phyloP scores from a whole-genome alignment of 2,797 vertebrate genomes.

The Girardinus metallicus region DNA sequence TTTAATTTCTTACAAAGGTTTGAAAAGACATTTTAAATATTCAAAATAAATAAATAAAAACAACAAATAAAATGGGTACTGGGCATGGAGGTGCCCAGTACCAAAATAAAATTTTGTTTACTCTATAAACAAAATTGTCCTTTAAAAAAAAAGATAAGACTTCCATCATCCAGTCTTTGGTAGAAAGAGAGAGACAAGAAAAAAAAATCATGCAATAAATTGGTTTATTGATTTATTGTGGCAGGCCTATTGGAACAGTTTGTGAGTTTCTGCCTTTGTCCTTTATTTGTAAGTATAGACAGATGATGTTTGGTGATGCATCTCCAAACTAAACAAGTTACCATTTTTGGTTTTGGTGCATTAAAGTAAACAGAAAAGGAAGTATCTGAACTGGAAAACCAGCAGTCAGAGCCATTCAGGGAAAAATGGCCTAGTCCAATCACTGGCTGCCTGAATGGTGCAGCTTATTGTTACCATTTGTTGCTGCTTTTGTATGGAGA shows the following conservation, averaged over 20 bases:
- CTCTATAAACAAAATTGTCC: too few relatives aligned
- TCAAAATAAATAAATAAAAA: too few relatives aligned
- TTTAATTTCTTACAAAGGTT: too few relatives aligned
- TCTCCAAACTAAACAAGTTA: not conserved
- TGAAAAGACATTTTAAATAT: too few relatives aligned
- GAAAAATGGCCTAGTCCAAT: not conserved
- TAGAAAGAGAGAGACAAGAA: too few relatives aligned
- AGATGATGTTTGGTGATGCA: not conserved
- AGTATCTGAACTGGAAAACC: not conserved
- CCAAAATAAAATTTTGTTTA: too few relatives aligned
- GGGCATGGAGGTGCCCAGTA: too few relatives aligned
- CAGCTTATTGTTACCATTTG: not conserved
- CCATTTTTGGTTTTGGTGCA: not conserved
- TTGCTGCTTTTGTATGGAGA: not conserved
- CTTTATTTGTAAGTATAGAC: not conserved
- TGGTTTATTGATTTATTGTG: too few relatives aligned
- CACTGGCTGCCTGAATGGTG: not conserved
- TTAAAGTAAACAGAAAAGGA: not conserved
- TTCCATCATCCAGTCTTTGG: too few relatives aligned
- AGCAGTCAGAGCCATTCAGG: not conserved
- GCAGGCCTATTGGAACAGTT: not conserved
- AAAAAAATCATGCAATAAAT: too few relatives aligned
- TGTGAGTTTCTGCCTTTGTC: not conserved
- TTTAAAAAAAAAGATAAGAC: too few relatives aligned
- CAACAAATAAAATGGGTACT: too few relatives aligned